Conservation (phyloP, 1,140 invertebrate genomes). For the Pseudomyrmex flavicornis region DNA sequence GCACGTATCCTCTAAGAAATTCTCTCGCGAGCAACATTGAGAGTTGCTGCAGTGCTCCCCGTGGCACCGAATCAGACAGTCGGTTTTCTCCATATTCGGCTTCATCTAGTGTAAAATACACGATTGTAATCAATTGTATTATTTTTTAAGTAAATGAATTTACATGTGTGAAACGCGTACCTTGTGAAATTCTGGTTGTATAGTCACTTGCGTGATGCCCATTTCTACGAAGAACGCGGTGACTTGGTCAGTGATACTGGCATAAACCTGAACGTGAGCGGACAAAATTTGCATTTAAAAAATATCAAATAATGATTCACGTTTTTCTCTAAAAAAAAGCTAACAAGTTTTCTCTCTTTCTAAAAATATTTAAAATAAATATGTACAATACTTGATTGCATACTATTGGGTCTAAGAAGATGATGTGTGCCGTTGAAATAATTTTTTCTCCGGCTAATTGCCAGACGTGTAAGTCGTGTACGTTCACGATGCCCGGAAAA, state of each 20-base stretch:
- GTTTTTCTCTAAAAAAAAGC: not conserved
- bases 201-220: slow-evolving; percentile 91
- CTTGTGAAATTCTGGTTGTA: slow-evolving; percentile 91
- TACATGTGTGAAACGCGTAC: slow-evolving; percentile 62
- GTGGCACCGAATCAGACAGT: slow-evolving; percentile 81
- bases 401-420: slow-evolving; percentile 88
- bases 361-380: slow-evolving; percentile 1
- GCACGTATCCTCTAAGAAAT: slow-evolving; percentile 58
- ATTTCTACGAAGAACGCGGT: slow-evolving; percentile 90
- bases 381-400: slow-evolving; percentile 34
- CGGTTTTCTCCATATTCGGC: slow-evolving; percentile 69
- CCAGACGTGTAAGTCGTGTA: slow-evolving; percentile 94
- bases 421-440: slow-evolving; percentile 91
- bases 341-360: not conserved
- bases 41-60: slow-evolving; percentile 78
- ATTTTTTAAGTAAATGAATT: not conserved
- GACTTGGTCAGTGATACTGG: slow-evolving; percentile 87
- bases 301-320: not conserved
- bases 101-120: slow-evolving; percentile 69
- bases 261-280: slow-evolving; percentile 85
- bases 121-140: not conserved
- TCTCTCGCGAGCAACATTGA: slow-evolving; percentile 80
- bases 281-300: not conserved
- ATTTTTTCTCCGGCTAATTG: slow-evolving; percentile 90
- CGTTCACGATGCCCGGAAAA: slow-evolving; percentile 92